These are phyloP conservation scores for Parnassius mnemosyne DNA, from an alignment of 2,888 invertebrate genomes.

Conservation along the genomic window DNA sequence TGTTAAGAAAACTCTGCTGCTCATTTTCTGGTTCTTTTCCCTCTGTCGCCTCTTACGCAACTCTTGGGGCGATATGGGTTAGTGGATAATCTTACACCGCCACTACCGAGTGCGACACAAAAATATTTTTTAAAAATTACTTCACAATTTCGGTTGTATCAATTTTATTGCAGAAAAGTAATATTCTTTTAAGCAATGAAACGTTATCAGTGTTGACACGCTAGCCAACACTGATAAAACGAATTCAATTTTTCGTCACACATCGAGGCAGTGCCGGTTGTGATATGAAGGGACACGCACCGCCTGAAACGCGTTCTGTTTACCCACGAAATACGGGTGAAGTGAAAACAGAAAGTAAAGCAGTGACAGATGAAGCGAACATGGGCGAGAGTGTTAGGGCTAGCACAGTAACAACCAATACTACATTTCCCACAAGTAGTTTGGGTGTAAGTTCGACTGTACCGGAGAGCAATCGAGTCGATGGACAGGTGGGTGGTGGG, in stretches of 20 bases:
- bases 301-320: neutral
- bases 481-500: constrained; percentile 16
- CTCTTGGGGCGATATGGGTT: too few relatives aligned
- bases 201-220: constrained; percentile 11
- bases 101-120: too few relatives aligned
- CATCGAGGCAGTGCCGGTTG: constrained; percentile 1
- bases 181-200: constrained; percentile 1
- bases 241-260: neutral
- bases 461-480: too few relatives aligned
- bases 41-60: too few relatives aligned
- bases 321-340: neutral
- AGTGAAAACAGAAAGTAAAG: neutral
- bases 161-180: constrained; percentile 8
- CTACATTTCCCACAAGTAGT: too few relatives aligned
- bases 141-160: too few relatives aligned
- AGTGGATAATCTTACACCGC: too few relatives aligned
- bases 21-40: too few relatives aligned
- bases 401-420: neutral
- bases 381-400: too few relatives aligned
- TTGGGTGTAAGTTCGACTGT: too few relatives aligned
- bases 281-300: constrained; percentile 15
- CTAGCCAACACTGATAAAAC: constrained; percentile 16
- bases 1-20: too few relatives aligned
- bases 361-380: neutral
- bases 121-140: too few relatives aligned